A percentile compares a stretch with the other conserved stretches of the same genome.
Evolutionary conservation across 2,888 invertebrate species (phyloP).

Genomic region (Atethmia centrago): DNA sequence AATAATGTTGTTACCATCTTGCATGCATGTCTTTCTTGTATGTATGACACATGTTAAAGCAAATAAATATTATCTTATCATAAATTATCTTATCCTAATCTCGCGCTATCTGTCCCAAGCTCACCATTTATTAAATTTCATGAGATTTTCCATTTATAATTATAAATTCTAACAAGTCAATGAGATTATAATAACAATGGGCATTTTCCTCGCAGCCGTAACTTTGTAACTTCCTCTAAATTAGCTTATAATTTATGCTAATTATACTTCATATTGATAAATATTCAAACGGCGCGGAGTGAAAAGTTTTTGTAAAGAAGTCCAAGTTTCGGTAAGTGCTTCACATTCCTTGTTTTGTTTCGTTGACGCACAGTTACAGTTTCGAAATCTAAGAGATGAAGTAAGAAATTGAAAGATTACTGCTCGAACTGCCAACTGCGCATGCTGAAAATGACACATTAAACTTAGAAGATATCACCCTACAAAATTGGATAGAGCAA

Average conservation of each 20-base stretch:
- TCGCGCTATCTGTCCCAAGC: neutral
- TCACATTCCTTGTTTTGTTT: slow-evolving; percentile 31
- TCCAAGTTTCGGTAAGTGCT: slow-evolving; percentile 39
- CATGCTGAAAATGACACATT: too few species aligned
- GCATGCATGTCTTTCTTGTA: too few species aligned
- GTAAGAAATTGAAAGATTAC: too few species aligned
- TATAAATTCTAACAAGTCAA: slow-evolving; percentile 44
- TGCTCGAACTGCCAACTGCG: too few species aligned
- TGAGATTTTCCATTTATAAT: slow-evolving; percentile 37
- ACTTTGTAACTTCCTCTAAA: slow-evolving; percentile 45
- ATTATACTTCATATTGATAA: slow-evolving; percentile 56
- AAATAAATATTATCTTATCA: too few species aligned
- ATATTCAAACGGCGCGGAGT: slow-evolving; percentile 49
- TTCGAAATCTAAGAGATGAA: too few species aligned
- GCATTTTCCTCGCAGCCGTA: slow-evolving; percentile 8
- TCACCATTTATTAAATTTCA: slow-evolving; percentile 24
- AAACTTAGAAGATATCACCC: too few species aligned
- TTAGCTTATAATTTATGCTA: slow-evolving; percentile 57
- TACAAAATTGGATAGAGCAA: too few species aligned
- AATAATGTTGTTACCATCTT: too few species aligned
- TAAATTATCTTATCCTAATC: neutral
- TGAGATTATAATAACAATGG: slow-evolving; percentile 53
- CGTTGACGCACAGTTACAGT: slow-evolving; percentile 5
- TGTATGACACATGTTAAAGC: too few species aligned
- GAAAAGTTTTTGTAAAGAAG: slow-evolving; percentile 41